Percentiles rank a stretch among this genome's conserved stretches.
These are phyloP conservation scores for Eupithecia abbreviata DNA, from an alignment of 2,888 invertebrate species.

Conservation along the genomic window DNA sequence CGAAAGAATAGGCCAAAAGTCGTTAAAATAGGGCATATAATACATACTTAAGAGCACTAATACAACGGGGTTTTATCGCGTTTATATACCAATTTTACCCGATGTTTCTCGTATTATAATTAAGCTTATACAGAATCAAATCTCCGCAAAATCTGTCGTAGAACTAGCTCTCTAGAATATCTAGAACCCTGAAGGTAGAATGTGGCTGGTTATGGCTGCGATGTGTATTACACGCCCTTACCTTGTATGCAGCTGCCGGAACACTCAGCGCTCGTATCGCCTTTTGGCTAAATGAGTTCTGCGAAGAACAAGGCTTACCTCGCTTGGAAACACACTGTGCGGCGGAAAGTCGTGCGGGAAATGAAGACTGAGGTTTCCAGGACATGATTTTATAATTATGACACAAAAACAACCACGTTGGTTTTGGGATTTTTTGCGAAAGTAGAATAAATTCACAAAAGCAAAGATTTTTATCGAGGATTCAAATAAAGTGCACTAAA, in stretches of 20 bases:
- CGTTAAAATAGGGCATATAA: no score
- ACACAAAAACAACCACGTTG: background rate
- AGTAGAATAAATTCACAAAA: no score
- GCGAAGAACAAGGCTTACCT: slow-evolving; percentile 15
- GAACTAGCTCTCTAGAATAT: background rate
- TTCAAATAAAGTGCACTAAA: no score
- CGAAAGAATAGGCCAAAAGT: no score
- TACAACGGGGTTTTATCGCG: no score
- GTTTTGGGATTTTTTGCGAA: background rate
- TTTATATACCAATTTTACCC: no score
- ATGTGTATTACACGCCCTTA: slow-evolving; percentile 16
- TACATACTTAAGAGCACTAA: no score
- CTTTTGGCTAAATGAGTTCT: slow-evolving; percentile 42
- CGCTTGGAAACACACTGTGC: background rate
- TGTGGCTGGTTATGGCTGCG: background rate
- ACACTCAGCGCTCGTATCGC: slow-evolving; percentile 32
- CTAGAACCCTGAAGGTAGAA: background rate
- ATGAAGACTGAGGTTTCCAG: background rate
- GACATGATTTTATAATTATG: background rate
- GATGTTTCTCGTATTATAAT: no score
- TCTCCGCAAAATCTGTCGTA: no score
- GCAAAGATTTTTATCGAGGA: no score
- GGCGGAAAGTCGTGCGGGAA: background rate
- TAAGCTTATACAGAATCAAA: background rate
- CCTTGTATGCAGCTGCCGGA: slow-evolving; percentile 38